These are phyloP conservation scores for Varanus komodoensis DNA, from an alignment of 2,113 vertebrate genomes.

Conservation along the genomic window DNA sequence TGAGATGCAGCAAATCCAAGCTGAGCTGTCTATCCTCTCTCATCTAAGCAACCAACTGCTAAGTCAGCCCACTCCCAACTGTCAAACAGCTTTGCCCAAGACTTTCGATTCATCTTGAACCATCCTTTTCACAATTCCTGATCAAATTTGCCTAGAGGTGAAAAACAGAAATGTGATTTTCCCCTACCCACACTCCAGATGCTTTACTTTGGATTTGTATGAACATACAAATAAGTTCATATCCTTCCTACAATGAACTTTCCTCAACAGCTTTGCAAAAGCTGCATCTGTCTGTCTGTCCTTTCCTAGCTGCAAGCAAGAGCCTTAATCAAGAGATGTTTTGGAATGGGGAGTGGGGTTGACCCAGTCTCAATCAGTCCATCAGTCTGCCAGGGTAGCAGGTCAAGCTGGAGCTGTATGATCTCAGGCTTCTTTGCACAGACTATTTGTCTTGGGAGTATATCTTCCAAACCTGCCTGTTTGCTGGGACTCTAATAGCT, in stretches of 20 bases:
- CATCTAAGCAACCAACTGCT: background rate
- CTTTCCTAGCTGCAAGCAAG: background rate
- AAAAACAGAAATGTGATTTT: background rate
- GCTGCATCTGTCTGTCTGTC: background rate
- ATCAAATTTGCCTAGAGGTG: background rate
- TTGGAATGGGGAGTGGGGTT: background rate
- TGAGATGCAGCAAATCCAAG: background rate
- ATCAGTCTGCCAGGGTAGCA: background rate
- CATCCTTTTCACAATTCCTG: background rate
- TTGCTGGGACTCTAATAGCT: background rate
- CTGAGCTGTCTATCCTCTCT: background rate
- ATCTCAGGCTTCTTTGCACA: background rate
- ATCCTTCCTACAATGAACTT: background rate
- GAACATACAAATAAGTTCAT: background rate
- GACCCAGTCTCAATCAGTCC: background rate
- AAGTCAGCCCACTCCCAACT: background rate
- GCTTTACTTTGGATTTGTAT: background rate
- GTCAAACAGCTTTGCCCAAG: background rate
- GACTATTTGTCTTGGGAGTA: background rate
- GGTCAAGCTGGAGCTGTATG: background rate
- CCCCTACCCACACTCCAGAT: background rate
- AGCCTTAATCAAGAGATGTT: background rate
- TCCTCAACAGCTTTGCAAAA: background rate
- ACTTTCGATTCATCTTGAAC: background rate
- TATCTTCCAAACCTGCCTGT: background rate